These are phyloP conservation scores for Abrostola triplasia DNA, from an alignment of 2,888 invertebrate species.

Conservation along the genomic window DNA sequence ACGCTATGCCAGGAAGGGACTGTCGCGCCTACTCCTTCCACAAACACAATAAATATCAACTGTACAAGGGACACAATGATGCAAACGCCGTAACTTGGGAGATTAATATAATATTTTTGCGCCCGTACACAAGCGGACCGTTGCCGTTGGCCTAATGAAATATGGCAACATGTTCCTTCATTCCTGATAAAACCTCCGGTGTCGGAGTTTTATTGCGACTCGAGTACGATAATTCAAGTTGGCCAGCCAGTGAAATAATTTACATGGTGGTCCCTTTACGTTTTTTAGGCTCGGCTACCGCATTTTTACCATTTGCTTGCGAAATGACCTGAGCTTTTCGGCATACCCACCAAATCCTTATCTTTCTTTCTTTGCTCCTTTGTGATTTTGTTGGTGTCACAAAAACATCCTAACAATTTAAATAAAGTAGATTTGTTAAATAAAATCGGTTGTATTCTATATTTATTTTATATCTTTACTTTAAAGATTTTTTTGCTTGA, in stretches of 20 bases:
- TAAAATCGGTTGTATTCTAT: background rate
- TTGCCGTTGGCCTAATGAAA: constrained; percentile 83
- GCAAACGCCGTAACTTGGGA: constrained; percentile 76
- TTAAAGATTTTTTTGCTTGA: constrained; percentile 11
- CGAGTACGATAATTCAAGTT: constrained; percentile 81
- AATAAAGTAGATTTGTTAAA: constrained; percentile 34
- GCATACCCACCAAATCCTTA: constrained; percentile 57
- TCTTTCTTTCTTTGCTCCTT: constrained; percentile 54
- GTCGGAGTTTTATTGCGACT: constrained; percentile 83
- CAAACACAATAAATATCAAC: constrained; percentile 75
- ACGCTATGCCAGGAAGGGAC: constrained; percentile 66
- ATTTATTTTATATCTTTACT: background rate
- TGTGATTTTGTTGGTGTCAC: constrained; percentile 56
- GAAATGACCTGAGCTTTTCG: constrained; percentile 54
- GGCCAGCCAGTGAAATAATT: constrained; percentile 81
- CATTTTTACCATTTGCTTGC: constrained; percentile 69
- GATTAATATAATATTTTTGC: constrained; percentile 85
- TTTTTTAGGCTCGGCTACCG: constrained; percentile 75
- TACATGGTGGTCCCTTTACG: constrained; percentile 80
- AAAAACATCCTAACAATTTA: constrained; percentile 54
- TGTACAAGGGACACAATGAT: constrained; percentile 77
- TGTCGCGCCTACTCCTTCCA: constrained; percentile 70
- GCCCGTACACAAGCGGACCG: constrained; percentile 75
- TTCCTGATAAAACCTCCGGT: constrained; percentile 83
- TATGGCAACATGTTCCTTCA: constrained; percentile 83